Evolutionary conservation across 2,113 vertebrate species (phyloP), one percentile per base, ranked within the genome.

Genomic region (Anolis carolinensis): DNA sequence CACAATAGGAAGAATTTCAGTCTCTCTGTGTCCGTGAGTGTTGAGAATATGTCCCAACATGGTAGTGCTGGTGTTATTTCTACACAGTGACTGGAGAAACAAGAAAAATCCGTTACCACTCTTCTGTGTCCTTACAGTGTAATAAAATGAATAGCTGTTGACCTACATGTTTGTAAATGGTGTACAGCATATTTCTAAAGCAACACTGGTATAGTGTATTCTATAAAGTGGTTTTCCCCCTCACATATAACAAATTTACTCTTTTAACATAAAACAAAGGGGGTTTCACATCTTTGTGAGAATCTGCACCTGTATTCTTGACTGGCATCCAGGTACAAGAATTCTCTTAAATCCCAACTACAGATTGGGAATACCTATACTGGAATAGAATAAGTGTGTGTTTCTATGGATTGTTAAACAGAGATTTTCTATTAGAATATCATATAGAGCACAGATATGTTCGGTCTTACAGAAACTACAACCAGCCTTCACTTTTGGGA

Each of bases 1-100:
- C 82, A 52, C 92, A 95, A 95, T 89, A 87, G 63, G 81, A 93
- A 93, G 89, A 93, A 91, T 82, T 95, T 92, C 90, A 94, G 91
- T 93, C 86, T 80, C 90, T 92, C 89, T 90, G n/a, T 55, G 36
- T 79, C 34, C 82, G 67, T 89, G 86, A 88, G 83, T 93, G 86
- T 92, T 93, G 92, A 92, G 84, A 89, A 90, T 92, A 91, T 91
- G 90, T 79, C 91, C 88, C 32, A 81, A 62, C 87, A 91, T 91
- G 90, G 89, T 89, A 88, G 77, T 86, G 32, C 86, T 95, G 81
- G 86, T 39, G 91, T 94, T 89, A 94, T 88, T 85, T 90, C 91
- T 86, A 7, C 90, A 63, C 21, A 8, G 1, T 76, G 90, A 82
- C 94, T 86, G 79, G 92, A 63, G 65, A 84, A 92, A 83, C 88